phyloP scores from a whole-genome alignment of 1,140 invertebrate species.

The Medauroidea extradentata region DNA sequence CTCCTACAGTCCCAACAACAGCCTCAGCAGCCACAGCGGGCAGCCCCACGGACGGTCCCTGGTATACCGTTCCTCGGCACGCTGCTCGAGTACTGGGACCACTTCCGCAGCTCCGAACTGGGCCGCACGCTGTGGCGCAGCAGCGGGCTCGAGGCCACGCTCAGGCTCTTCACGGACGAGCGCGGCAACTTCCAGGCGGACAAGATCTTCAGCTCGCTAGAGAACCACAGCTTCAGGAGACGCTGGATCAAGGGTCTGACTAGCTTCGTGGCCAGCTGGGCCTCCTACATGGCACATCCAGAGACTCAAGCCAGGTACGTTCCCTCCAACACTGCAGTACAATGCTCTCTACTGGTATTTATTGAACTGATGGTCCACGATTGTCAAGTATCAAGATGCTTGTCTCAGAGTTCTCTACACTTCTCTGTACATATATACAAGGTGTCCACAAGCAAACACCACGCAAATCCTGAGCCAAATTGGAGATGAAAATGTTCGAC shows the following conservation, averaged over 20 bases:
- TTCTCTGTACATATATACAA: too few relatives aligned
- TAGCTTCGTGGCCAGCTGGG: slow-evolving; percentile 67
- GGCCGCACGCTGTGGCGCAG: slow-evolving; percentile 67
- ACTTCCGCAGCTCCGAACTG: slow-evolving; percentile 71
- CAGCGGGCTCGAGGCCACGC: slow-evolving; percentile 60
- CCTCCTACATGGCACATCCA: slow-evolving; percentile 68
- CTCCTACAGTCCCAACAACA: neutral
- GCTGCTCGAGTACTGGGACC: slow-evolving; percentile 68
- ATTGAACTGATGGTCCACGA: too few relatives aligned
- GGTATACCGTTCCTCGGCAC: slow-evolving; percentile 66
- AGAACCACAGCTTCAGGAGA: slow-evolving; percentile 68
- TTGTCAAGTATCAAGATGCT: too few relatives aligned
- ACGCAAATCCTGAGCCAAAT: too few relatives aligned
- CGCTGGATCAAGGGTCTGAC: slow-evolving; percentile 72
- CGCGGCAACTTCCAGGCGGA: slow-evolving; percentile 65
- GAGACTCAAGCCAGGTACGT: slow-evolving; percentile 64
- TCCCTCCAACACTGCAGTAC: too few relatives aligned
- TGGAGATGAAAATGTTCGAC: too few relatives aligned
- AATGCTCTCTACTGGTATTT: too few relatives aligned
- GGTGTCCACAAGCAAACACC: too few relatives aligned
- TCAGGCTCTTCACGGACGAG: slow-evolving; percentile 54
- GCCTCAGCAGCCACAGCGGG: slow-evolving; percentile 36
- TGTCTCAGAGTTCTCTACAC: too few relatives aligned
- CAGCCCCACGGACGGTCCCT: slow-evolving; percentile 34
- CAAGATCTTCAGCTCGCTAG: slow-evolving; percentile 66